These are phyloP conservation scores for Decapterus maruadsi DNA, from an alignment of 2,797 vertebrate genomes.

Conservation along the genomic window DNA sequence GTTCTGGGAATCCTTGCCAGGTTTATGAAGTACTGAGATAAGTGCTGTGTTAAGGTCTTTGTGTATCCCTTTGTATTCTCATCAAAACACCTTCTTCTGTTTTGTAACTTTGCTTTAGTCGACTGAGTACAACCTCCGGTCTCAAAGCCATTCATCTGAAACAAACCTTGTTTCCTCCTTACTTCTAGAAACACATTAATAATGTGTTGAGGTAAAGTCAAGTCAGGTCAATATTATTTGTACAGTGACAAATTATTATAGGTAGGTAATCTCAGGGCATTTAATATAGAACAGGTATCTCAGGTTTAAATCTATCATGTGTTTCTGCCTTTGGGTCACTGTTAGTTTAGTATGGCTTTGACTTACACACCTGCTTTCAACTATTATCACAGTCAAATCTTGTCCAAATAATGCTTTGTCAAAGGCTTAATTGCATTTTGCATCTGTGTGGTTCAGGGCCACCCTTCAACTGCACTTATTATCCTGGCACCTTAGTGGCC, in stretches of 20 bases:
- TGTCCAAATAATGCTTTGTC: conserved; percentile 37
- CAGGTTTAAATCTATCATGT: not conserved
- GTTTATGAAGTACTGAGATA: too few relatives aligned
- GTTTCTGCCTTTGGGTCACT: conserved; percentile 40
- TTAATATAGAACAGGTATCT: not conserved
- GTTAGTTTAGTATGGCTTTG: conserved; percentile 41
- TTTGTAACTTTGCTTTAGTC: not conserved
- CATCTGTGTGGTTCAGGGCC: conserved; percentile 40
- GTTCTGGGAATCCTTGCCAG: too few relatives aligned
- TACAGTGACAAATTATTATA: not conserved
- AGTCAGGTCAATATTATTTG: not conserved
- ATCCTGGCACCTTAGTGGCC: conserved; percentile 46
- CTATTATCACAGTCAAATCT: conserved; percentile 41
- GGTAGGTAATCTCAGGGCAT: not conserved
- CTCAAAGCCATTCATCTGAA: not conserved
- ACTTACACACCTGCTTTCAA: conserved; percentile 1
- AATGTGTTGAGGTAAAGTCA: not conserved
- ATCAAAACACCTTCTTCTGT: not conserved
- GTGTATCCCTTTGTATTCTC: not conserved
- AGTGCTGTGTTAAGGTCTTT: too few relatives aligned
- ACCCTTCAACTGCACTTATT: conserved; percentile 44
- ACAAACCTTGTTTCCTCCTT: not conserved
- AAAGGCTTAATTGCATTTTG: conserved; percentile 53
- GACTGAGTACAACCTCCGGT: not conserved
- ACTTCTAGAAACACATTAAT: not conserved